Evolutionary conservation across 2,888 invertebrate genomes (phyloP), one percentile per base, ranked within the genome.

Genomic region (Diploptera punctata): DNA sequence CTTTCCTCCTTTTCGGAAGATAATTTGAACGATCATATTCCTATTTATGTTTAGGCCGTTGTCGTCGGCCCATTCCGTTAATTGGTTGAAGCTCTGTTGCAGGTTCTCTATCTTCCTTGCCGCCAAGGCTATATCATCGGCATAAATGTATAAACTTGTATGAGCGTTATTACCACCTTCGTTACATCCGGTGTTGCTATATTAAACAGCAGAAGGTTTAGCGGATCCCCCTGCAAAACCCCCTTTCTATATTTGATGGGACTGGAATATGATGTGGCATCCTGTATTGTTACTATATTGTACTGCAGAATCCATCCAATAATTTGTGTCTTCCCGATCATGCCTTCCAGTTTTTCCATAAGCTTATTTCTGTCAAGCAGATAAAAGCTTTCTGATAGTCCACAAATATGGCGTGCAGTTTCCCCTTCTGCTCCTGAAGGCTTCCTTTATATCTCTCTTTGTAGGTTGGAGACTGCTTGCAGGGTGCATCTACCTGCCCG

Each of bases 341-440:
- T 33, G 33, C 33, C 33, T 33, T 33, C 33, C 33, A 33, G 33
- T 33, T 33, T 33, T 33, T 33, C 33, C 33, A 33, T 33, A 33
- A 33, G 33, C 33, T 33, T 33, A 33, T 33, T 33, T n/a, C 47
- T 47, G 47, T 47, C 47, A 47, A 47, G 47, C 18, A 47, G 47
- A n/a, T 47, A n/a, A 47, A 47, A n/a, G 47, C 47, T n/a, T 47
- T 47, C 10, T 9, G 49, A n/a, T 49, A 49, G 19, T 49, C 49
- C 49, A 49, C 49, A 49, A 49, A 49, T n/a, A 49, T 49, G 47
- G 47, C 47, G 47, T 47, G n/a, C 18, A 47, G 47, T 47, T 13
- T 47, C 10, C 47, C 47, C n/a, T 47, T 47, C 49, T 9, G 47
- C n/a, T 47, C 47, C n/a, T 47, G 47, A 13, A 47, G n/a, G 16